Conservation (phyloP, 2,113 vertebrate species). For the Laticauda colubrina region DNA sequence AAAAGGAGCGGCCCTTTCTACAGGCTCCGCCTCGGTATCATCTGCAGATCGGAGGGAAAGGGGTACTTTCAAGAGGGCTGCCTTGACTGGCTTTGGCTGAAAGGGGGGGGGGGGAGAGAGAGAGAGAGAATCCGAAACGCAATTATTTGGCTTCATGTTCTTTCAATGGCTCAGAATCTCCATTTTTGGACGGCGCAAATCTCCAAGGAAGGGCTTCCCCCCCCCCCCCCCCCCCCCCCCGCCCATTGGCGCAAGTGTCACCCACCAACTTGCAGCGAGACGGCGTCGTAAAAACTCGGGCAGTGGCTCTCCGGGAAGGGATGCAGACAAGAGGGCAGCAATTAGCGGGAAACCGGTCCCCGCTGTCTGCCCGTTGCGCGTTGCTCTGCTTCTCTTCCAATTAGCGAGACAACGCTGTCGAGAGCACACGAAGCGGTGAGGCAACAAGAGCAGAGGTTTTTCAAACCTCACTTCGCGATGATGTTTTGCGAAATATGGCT, state of each 20-base stretch:
- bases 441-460: slow-evolving; percentile 62
- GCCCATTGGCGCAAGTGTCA: slow-evolving; percentile 67
- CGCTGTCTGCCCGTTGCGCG: slow-evolving; percentile 75
- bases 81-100: not conserved
- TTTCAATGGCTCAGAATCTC: not conserved
- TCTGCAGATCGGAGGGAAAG: not conserved
- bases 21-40: not conserved
- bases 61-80: not conserved
- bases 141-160: not conserved
- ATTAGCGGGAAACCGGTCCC: slow-evolving; percentile 77
- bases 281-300: slow-evolving; percentile 74
- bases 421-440: slow-evolving; percentile 48
- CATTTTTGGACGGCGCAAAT: slow-evolving; percentile 46
- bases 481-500: not conserved
- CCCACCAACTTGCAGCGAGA: slow-evolving; percentile 75
- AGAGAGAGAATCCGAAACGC: too few relatives aligned
- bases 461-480: not conserved
- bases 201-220: slow-evolving; percentile 33
- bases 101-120: not conserved
- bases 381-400: slow-evolving; percentile 79
- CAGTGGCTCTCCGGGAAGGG: slow-evolving; percentile 72
- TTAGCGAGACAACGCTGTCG: slow-evolving; percentile 74
- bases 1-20: not conserved
- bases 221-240: slow-evolving; percentile 7
- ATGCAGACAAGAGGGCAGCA: slow-evolving; percentile 73